These are phyloP conservation scores for Synergus japonicus DNA, from an alignment of 2,888 invertebrate genomes.

Conservation along the genomic window DNA sequence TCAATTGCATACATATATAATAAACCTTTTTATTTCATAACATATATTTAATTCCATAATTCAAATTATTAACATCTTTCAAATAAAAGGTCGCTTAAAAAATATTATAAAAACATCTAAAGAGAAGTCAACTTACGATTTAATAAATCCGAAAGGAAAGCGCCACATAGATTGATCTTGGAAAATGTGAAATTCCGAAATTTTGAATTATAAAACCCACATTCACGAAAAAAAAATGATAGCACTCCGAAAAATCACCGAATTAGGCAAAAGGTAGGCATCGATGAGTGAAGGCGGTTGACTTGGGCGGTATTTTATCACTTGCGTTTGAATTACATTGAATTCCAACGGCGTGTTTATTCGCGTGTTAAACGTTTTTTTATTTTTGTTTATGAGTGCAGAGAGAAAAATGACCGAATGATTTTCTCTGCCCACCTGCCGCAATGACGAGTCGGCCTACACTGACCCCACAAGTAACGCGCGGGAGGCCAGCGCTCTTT, in stretches of 20 bases:
- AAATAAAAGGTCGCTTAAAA: background rate
- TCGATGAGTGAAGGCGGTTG: background rate
- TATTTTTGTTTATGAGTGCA: background rate
- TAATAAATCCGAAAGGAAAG: background rate
- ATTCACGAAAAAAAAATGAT: slow-evolving; percentile 11
- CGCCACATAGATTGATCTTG: slow-evolving; percentile 17
- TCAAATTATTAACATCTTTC: too few relatives aligned
- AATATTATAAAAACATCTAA: background rate
- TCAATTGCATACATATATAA: too few relatives aligned
- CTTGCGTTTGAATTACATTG: slow-evolving; percentile 19
- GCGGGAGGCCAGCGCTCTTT: slow-evolving; percentile 3
- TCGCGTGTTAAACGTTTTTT: background rate
- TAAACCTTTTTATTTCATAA: too few relatives aligned
- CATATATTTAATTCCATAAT: too few relatives aligned
- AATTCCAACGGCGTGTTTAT: background rate
- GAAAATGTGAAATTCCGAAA: background rate
- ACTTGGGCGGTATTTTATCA: background rate
- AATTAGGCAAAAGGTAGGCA: slow-evolving; percentile 1
- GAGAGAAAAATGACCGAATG: background rate
- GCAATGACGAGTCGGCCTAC: background rate
- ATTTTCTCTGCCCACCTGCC: background rate
- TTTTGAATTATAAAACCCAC: background rate
- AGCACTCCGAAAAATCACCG: slow-evolving; percentile 4
- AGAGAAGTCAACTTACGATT: background rate
- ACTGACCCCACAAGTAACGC: background rate